Evolutionary conservation across 2,797 vertebrate species (phyloP).

Genomic region (Alfaro cultratus): DNA sequence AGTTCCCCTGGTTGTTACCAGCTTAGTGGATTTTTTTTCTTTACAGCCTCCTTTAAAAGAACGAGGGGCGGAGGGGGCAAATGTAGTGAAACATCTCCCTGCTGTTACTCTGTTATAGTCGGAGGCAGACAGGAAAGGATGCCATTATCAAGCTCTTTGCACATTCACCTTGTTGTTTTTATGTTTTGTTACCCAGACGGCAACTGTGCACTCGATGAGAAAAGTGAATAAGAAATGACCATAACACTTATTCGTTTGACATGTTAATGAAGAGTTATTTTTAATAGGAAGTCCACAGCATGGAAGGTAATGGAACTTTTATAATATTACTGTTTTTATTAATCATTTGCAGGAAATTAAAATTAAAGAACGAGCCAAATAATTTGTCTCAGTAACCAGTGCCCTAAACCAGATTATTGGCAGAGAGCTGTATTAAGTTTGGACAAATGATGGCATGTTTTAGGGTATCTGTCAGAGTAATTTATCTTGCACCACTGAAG

Average conservation of each 20-base stretch:
- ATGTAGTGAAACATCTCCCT: conserved; percentile 19
- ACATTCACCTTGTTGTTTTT: conserved; percentile 18
- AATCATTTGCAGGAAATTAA: background rate
- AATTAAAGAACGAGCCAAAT: conserved; percentile 6
- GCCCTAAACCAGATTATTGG: conserved; percentile 16
- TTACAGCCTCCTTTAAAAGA: background rate
- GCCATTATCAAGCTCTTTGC: conserved; percentile 3
- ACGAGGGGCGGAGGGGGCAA: background rate
- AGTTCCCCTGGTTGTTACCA: background rate
- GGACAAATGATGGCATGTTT: conserved; percentile 29
- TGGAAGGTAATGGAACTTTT: background rate
- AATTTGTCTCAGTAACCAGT: conserved; percentile 21
- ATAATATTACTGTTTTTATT: background rate
- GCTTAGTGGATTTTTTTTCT: conserved; percentile 13
- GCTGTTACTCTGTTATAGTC: conserved; percentile 7
- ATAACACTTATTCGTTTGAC: background rate
- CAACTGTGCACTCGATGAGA: background rate
- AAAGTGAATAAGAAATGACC: conserved; percentile 4
- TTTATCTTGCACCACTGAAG: conserved; percentile 41
- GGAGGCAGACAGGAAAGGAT: conserved; percentile 2
- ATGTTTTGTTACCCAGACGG: conserved; percentile 16
- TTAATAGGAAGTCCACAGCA: background rate
- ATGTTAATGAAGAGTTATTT: conserved; percentile 1
- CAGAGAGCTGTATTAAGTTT: conserved; percentile 21
- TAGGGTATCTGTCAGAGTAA: conserved; percentile 33